Percentiles rank a stretch among this genome's conserved stretches.
Conservation (phyloP, 2,888 invertebrate genomes). For the Spilarctia lutea region DNA sequence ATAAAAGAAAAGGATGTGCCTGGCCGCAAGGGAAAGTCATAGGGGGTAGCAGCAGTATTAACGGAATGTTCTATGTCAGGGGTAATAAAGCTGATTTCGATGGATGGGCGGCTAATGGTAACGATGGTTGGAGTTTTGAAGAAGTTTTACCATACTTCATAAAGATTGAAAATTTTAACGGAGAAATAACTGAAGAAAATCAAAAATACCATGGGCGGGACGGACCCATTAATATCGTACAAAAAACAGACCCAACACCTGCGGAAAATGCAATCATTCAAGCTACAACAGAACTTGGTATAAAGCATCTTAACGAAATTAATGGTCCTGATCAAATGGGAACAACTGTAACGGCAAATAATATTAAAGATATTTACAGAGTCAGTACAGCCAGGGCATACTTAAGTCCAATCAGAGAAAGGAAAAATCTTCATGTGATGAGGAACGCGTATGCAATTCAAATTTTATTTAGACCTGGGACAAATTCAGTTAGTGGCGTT, state of each 20-base stretch:
- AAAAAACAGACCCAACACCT: slow-evolving; percentile 48
- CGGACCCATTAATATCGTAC: slow-evolving; percentile 70
- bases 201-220: slow-evolving; percentile 67
- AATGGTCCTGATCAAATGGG: slow-evolving; percentile 82
- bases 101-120: slow-evolving; percentile 84
- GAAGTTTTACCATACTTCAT: slow-evolving; percentile 56
- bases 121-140: slow-evolving; percentile 66
- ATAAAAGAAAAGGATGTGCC: slow-evolving; percentile 67
- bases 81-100: slow-evolving; percentile 89
- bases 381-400: slow-evolving; percentile 86
- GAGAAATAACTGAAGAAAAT: slow-evolving; percentile 45
- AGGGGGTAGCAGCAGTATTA: slow-evolving; percentile 89
- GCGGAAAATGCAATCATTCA: slow-evolving; percentile 65
- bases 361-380: slow-evolving; percentile 77
- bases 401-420: slow-evolving; percentile 69
- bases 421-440: slow-evolving; percentile 76
- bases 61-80: slow-evolving; percentile 89
- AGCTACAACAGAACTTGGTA: slow-evolving; percentile 79
- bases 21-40: slow-evolving; percentile 88
- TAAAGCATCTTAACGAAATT: slow-evolving; percentile 65
- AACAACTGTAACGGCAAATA: slow-evolving; percentile 74
- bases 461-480: slow-evolving; percentile 81
- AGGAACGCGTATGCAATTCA: slow-evolving; percentile 84
- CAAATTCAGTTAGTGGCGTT: slow-evolving; percentile 77
- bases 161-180: slow-evolving; percentile 55